Conservation (phyloP, 2,113 vertebrate genomes). For the Brachypodius melanocephalos region DNA sequence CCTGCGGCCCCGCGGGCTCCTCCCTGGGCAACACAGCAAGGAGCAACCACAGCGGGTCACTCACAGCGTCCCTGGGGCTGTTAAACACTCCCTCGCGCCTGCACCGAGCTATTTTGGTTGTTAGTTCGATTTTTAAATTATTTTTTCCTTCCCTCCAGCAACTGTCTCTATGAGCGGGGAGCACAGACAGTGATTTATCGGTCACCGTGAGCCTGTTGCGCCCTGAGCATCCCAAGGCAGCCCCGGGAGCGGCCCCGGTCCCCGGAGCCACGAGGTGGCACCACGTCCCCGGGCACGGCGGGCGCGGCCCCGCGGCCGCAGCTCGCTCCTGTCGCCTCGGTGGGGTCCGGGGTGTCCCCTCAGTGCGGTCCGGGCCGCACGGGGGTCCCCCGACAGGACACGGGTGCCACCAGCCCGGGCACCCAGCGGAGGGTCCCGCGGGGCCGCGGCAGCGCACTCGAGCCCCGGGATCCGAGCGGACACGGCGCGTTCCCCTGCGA, state of each 20-base stretch:
- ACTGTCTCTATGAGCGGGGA: fast-evolving
- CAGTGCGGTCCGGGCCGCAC: neutral
- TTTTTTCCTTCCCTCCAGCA: fast-evolving
- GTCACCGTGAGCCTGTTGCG: fast-evolving
- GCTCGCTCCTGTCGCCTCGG: neutral
- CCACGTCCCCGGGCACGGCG: neutral
- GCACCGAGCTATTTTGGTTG: fast-evolving
- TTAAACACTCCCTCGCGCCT: fast-evolving
- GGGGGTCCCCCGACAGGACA: neutral
- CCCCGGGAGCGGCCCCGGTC: neutral
- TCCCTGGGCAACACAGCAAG: fast-evolving
- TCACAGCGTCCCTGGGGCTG: fast-evolving
- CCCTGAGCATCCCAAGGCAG: neutral
- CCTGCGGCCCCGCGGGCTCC: neutral
- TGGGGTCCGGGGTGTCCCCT: neutral
- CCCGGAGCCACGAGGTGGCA: slow-evolving; percentile 19
- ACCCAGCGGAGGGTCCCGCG: neutral
- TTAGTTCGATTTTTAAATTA: neutral
- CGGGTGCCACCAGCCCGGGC: neutral
- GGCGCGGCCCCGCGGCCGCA: neutral
- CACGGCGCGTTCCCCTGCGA: fast-evolving
- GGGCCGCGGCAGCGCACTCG: too few species aligned
- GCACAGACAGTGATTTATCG: fast-evolving
- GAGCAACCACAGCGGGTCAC: neutral
- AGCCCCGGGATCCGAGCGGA: neutral